Evolutionary conservation across 2,797 vertebrate species (phyloP), one percentile per base, ranked within the genome.

Genomic region (Sebastes vulpes): DNA sequence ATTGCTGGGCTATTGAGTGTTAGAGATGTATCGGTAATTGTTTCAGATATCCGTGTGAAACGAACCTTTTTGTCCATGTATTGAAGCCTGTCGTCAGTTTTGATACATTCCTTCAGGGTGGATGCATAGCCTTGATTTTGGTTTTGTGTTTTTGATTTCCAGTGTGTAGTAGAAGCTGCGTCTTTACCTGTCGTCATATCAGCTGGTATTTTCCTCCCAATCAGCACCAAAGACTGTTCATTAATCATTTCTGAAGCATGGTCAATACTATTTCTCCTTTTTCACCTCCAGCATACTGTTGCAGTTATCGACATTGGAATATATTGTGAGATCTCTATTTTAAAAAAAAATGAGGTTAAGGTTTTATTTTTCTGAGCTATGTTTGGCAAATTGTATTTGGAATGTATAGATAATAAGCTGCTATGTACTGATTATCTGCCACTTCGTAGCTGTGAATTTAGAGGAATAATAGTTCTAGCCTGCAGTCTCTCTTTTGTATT

Each of bases 381-480:
- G 95, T 98, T 95, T 93, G 97, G 97, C 97, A 97, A 97, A 96
- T 97, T 94, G 95, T 98, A 97, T 98, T 97, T 98, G 97, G 98
- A 99, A 99, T 99, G 98, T 99, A 98, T 98, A 96, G 97, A 98
- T 98, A 97, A 97, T 98, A 98, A 97, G 98, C 98, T 99, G 98
- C 98, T 99, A 99, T 97, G 97, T 99, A 98, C 98, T 95, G 97
- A 98, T 98, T 84, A 90, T 92, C 93, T 97, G 98, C 98, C 98
- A 98, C 98, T 98, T 98, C 93, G 97, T 99, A 98, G 98, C 98
- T 99, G 98, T 99, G 98, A 99, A 98, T 97, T 97, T 98, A 97
- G 97, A 97, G 97, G 97, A 97, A 97, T 97, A 97, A 98, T 96
- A 97, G 96, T 97, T 97, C 97, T 97, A 94, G 95, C 96, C 97